Conservation (phyloP, 2,113 vertebrate species). For the Platichthys flesus region DNA sequence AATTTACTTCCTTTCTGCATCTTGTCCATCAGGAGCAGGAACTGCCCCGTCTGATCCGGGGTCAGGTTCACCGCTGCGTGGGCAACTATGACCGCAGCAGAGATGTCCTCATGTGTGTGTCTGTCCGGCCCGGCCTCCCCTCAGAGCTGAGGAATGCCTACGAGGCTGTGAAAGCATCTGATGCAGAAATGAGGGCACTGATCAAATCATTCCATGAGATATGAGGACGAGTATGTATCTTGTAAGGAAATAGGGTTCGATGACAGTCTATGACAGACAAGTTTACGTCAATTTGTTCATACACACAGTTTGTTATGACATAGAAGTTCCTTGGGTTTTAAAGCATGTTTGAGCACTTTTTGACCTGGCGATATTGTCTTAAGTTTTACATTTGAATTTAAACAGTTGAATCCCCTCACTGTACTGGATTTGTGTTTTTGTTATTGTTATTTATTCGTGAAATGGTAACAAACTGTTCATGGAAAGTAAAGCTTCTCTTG, state of each 20-base stretch:
- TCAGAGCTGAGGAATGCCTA: constrained; percentile 89
- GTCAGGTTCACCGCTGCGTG: constrained; percentile 91
- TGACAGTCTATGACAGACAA: too few species aligned
- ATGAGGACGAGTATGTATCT: constrained; percentile 64
- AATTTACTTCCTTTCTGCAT: background rate
- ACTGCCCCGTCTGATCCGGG: constrained; percentile 93
- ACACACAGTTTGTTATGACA: too few species aligned
- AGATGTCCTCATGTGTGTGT: constrained; percentile 89
- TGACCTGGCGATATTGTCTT: constrained; percentile 2
- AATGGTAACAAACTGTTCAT: background rate
- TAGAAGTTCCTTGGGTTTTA: background rate
- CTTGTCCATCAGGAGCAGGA: constrained; percentile 85
- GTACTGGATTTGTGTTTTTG: constrained; percentile 2
- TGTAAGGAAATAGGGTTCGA: background rate
- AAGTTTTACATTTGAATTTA: background rate
- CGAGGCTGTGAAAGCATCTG: constrained; percentile 85
- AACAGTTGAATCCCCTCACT: constrained; percentile 14
- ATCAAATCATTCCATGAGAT: constrained; percentile 84
- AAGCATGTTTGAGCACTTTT: background rate
- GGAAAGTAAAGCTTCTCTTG: constrained; percentile 47
- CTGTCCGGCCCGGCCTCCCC: constrained; percentile 86
- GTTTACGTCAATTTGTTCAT: background rate
- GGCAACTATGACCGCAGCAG: constrained; percentile 89
- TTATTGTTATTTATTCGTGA: constrained; percentile 1
- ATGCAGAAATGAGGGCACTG: constrained; percentile 87